Base-by-base conservation (phyloP, 2,888 invertebrate species). In the Frankliniella intonsa region DNA sequence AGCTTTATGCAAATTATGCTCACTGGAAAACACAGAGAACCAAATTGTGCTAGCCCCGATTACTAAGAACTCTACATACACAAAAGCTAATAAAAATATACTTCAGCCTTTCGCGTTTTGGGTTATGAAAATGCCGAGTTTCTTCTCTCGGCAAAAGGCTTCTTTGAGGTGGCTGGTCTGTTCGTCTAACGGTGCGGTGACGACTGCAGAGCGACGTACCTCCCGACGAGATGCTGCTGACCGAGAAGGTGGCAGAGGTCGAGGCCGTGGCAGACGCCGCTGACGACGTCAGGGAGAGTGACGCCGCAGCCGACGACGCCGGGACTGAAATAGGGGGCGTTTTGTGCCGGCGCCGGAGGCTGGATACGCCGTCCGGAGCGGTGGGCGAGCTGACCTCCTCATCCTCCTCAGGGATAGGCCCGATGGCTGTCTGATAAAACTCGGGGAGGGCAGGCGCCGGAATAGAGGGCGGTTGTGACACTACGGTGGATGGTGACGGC, bases 361-460 rank as follows among this genome's bases (percentile, higher is more conserved):
- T 87, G 84, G 87, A 87, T 50, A 88, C 87, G 82, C 88, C 86
- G 84, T 88, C 88, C 76, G 86, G 86, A 81, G 86, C 86, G 69
- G 87, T 88, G 22, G 88, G 88, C 82, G 87, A 87, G 80, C 86
- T 86, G 55, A 86, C 86, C 84, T 88, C 88, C 84, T 88, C 88
- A 84, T 88, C 88, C 84, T 88, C 88, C 84, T 88, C 88, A 9
- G 87, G 88, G 82, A 88, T 88, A 81, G 88, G n/a, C 22, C 69
- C 69, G 25, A 76, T 76, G 22, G 69, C 22, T 25, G 69, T 76
- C 69, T 76, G 69, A 25, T 76, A 76, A 25, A 76, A 76, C 25
- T 76, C 69, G 0, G 69, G 69, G 69, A 76, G 69, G 69, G 25
- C 69, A 3, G 69, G 69, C 25, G 69, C 69, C 69, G 69, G 69